Conservation (phyloP, 2,113 vertebrate genomes). For the Lanius collurio region DNA sequence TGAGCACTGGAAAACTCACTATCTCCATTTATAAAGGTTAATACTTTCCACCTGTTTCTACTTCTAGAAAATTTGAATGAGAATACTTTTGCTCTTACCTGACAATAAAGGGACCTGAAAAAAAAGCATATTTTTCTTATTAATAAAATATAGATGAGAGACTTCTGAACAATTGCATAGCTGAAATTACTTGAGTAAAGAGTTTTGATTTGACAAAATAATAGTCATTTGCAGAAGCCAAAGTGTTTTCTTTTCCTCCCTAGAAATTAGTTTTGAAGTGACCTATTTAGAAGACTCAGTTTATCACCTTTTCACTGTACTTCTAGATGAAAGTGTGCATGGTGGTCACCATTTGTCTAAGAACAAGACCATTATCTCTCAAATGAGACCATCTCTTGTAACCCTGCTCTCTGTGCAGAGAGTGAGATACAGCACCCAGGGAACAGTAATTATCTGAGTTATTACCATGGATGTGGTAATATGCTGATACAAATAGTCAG, state of each 20-base stretch:
- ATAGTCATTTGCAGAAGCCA: neutral
- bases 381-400: neutral
- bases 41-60: neutral
- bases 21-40: neutral
- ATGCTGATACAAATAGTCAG: neutral
- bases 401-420: neutral
- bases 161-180: neutral
- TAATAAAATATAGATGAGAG: neutral
- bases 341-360: neutral
- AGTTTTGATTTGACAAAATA: neutral
- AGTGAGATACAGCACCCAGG: rapidly evolving
- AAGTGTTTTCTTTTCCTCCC: neutral
- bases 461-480: neutral
- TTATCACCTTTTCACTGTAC: neutral
- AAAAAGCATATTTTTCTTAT: neutral
- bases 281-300: neutral
- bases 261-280: neutral
- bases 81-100: neutral
- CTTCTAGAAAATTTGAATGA: neutral
- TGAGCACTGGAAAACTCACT: rapidly evolving
- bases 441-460: neutral
- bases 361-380: neutral
- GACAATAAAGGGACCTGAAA: neutral
- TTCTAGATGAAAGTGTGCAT: neutral
- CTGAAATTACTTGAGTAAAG: neutral